Percentiles rank a stretch among this genome's conserved stretches.
These are phyloP conservation scores for Ophraella communa DNA, from an alignment of 2,888 invertebrate species.

Conservation along the genomic window DNA sequence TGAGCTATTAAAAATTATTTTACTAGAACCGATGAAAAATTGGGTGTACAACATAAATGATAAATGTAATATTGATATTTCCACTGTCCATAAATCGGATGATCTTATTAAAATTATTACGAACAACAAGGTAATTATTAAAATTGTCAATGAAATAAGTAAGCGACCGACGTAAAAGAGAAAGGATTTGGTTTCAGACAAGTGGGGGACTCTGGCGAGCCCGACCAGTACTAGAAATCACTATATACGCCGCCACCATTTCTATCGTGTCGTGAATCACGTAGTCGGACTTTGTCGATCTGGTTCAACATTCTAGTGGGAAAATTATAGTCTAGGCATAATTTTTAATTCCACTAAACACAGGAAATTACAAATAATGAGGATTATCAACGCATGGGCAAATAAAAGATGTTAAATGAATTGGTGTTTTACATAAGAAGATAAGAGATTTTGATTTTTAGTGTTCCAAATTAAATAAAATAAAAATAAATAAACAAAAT, in stretches of 20 bases:
- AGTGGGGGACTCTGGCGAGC: conserved; percentile 50
- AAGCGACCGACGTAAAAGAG: not conserved
- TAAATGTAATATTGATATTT: too few relatives aligned
- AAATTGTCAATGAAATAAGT: not conserved
- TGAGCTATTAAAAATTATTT: too few relatives aligned
- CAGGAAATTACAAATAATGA: too few relatives aligned
- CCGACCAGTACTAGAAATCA: conserved; percentile 44
- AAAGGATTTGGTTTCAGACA: conserved; percentile 32
- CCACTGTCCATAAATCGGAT: not conserved
- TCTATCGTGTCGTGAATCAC: conserved; percentile 27
- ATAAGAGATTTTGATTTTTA: too few relatives aligned
- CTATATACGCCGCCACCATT: conserved; percentile 17
- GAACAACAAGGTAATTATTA: not conserved
- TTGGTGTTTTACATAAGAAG: too few relatives aligned
- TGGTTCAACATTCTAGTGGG: conserved; percentile 14
- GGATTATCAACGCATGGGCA: too few relatives aligned
- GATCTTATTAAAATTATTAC: not conserved
- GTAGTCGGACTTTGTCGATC: conserved; percentile 30
- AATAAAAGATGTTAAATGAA: too few relatives aligned
- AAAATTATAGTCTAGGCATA: not conserved
- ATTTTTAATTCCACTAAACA: not conserved
- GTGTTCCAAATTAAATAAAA: too few relatives aligned
- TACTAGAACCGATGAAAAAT: too few relatives aligned
- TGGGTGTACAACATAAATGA: too few relatives aligned
- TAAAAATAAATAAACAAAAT: too few relatives aligned